Conservation (phyloP, 2,113 vertebrate species). For the Cricetomys ansorgei region DNA sequence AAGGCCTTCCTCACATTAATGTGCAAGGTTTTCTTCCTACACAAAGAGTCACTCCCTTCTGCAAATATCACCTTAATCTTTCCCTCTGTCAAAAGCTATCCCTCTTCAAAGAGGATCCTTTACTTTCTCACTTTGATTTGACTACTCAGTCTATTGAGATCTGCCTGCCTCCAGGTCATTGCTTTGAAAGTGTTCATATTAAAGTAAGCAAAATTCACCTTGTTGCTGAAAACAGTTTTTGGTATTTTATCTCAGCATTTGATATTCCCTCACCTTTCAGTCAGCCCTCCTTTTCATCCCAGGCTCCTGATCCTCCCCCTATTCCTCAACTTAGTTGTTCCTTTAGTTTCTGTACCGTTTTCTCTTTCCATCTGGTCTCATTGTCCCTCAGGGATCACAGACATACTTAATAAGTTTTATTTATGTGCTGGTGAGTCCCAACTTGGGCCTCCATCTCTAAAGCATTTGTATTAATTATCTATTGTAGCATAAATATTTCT, state of each 20-base stretch:
- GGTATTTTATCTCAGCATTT: slow-evolving; percentile 14
- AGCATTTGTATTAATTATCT: not conserved
- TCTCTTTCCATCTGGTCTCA: not conserved
- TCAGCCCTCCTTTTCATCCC: not conserved
- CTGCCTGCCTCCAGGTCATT: not conserved
- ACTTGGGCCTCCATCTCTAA: not conserved
- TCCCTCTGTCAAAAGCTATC: not conserved
- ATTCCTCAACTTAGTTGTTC: not conserved
- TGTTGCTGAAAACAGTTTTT: not conserved
- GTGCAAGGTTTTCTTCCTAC: not conserved
- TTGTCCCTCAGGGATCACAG: not conserved
- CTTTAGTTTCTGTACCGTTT: not conserved
- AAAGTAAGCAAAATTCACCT: not conserved
- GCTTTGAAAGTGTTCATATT: slow-evolving; percentile 50
- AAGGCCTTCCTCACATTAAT: not conserved
- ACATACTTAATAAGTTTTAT: not conserved
- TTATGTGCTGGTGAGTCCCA: not conserved
- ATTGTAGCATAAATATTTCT: not conserved
- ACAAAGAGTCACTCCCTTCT: not conserved
- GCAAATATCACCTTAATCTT: not conserved
- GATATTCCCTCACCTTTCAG: not conserved
- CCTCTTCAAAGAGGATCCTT: slow-evolving; percentile 11
- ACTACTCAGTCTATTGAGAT: not conserved
- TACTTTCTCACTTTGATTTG: not conserved
- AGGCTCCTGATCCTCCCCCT: not conserved